Percentiles rank a stretch among this genome's conserved stretches.
These are phyloP conservation scores for Torymus tubicola DNA, from an alignment of 2,888 invertebrate species.

Conservation along the genomic window DNA sequence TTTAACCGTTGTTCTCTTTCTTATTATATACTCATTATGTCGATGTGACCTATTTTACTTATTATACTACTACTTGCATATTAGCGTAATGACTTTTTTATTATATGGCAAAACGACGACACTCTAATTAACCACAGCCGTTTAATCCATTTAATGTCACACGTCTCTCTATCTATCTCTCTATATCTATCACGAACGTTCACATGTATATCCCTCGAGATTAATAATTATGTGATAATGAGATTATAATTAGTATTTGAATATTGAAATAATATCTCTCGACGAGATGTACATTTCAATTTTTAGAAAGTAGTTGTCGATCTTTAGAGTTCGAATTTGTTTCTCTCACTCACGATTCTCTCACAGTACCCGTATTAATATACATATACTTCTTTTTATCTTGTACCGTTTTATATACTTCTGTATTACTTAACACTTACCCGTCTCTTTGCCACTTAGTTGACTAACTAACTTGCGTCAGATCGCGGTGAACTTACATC, in stretches of 20 bases:
- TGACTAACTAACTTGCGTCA: conserved; percentile 32
- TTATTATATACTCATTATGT: conserved; percentile 44
- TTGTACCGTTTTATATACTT: conserved; percentile 31
- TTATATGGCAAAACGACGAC: conserved; percentile 34
- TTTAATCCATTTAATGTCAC: conserved; percentile 29
- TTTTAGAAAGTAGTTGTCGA: conserved; percentile 41
- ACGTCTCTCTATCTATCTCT: conserved; percentile 31
- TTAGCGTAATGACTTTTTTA: conserved; percentile 33
- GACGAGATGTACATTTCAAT: conserved; percentile 37
- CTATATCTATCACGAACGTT: too few relatives aligned
- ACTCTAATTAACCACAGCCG: conserved; percentile 8
- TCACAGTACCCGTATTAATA: conserved; percentile 40
- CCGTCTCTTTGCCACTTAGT: conserved; percentile 17
- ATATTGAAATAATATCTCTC: conserved; percentile 17
- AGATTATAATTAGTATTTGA: neutral
- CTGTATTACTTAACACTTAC: conserved; percentile 27
- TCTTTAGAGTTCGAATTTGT: conserved; percentile 47
- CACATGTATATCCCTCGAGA: conserved; percentile 9
- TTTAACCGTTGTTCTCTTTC: conserved; percentile 31
- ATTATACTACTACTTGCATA: conserved; percentile 30
- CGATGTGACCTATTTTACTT: conserved; percentile 53
- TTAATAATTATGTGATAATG: conserved; percentile 12
- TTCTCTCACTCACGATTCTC: conserved; percentile 33
- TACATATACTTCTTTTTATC: conserved; percentile 18
- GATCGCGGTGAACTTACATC: conserved; percentile 26